phyloP scores from a whole-genome alignment of 37 sponge, comb jelly and placozoan species.

The Cliona cf. orientalis region DNA sequence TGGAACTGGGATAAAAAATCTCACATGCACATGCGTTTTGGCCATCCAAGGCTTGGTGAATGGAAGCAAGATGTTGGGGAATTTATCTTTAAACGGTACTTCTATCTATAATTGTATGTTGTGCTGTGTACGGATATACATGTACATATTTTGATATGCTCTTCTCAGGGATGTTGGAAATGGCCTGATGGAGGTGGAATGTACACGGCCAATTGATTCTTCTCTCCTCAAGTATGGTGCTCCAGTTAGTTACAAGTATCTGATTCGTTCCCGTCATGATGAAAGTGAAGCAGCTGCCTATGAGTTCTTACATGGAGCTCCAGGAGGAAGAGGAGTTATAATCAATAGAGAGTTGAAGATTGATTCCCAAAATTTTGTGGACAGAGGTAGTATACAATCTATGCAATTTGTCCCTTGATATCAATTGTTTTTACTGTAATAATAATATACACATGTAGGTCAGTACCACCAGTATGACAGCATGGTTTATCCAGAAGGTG shows the following conservation, averaged over 20 bases:
- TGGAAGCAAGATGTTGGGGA: constrained; percentile 24
- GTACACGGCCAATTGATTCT: neutral
- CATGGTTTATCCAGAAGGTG: constrained; percentile 34
- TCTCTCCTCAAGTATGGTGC: neutral
- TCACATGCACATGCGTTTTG: constrained; percentile 36
- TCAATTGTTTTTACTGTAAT: too few species aligned
- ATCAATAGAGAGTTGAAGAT: constrained; percentile 36
- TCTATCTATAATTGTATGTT: neutral
- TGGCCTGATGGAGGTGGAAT: constrained; percentile 14
- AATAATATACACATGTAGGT: too few species aligned
- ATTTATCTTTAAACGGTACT: constrained; percentile 2
- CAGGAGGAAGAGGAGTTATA: neutral
- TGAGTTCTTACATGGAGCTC: constrained; percentile 12
- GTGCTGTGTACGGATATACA: neutral
- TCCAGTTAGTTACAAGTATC: constrained; percentile 55
- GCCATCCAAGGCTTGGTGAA: constrained; percentile 25
- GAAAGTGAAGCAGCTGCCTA: neutral
- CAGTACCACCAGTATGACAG: constrained; percentile 48
- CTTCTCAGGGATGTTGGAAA: constrained; percentile 26
- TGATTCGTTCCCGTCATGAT: constrained; percentile 31
- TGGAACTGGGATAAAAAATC: constrained; percentile 34
- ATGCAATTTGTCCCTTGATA: too few species aligned
- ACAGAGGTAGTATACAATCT: too few species aligned
- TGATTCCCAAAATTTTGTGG: too few species aligned
- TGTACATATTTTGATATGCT: neutral